These are phyloP conservation scores for Acleris holmiana DNA, from an alignment of 2,888 invertebrate genomes.

Conservation along the genomic window DNA sequence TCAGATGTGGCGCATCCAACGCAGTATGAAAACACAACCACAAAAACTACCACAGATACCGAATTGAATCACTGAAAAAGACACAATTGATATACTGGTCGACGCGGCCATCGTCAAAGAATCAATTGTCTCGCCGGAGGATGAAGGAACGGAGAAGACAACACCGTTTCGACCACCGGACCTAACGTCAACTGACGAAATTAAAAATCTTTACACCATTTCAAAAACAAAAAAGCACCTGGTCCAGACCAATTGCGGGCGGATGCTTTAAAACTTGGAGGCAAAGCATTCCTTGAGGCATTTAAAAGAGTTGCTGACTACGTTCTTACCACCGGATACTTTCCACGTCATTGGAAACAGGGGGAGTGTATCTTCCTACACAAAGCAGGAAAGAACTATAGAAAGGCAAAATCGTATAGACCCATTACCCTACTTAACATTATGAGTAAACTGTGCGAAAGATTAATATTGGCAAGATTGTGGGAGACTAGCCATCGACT, in stretches of 20 bases:
- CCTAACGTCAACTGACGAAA: conserved; percentile 25
- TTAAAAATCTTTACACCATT: conserved; percentile 20
- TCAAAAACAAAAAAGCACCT: conserved; percentile 32
- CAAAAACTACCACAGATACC: conserved; percentile 1
- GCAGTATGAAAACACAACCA: neutral
- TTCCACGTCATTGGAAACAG: conserved; percentile 1
- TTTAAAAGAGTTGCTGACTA: conserved; percentile 3
- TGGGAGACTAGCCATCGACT: neutral
- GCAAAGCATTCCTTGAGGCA: neutral
- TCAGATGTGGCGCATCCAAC: conserved; percentile 9
- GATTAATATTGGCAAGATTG: conserved; percentile 8
- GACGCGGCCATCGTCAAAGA: conserved; percentile 1
- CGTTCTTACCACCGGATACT: conserved; percentile 2
- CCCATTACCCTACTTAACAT: conserved; percentile 14
- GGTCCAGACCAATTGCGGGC: conserved; percentile 19
- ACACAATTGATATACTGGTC: conserved; percentile 2
- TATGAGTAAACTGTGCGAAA: conserved; percentile 7
- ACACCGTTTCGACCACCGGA: conserved; percentile 29
- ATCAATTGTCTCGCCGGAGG: neutral
- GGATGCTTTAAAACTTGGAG: conserved; percentile 1
- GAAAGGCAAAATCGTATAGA: conserved; percentile 6
- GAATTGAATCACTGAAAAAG: conserved; percentile 1
- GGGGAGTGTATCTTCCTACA: conserved; percentile 16
- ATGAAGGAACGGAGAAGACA: conserved; percentile 1
- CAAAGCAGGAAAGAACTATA: conserved; percentile 7